These are phyloP conservation scores for Osmerus mordax DNA, from an alignment of 2,113 vertebrate genomes.

Conservation along the genomic window DNA sequence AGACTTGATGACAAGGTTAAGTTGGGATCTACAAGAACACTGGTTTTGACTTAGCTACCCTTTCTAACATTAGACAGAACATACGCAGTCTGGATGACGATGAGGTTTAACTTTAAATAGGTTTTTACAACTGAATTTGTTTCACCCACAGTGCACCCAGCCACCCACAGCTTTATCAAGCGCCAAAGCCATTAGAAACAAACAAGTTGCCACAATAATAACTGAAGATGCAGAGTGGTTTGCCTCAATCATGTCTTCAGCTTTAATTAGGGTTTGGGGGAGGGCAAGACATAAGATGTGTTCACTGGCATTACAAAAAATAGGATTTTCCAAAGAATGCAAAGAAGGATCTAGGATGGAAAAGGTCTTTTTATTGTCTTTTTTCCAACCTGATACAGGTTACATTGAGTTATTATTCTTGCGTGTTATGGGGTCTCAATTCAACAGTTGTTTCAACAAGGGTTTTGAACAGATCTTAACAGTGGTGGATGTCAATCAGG, in stretches of 20 bases:
- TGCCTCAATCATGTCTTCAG: constrained; percentile 14
- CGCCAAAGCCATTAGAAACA: neutral
- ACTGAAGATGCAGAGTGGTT: neutral
- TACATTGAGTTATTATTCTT: constrained; percentile 46
- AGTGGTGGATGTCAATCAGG: constrained; percentile 41
- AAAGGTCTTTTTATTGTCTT: constrained; percentile 37
- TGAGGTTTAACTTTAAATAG: too few species aligned
- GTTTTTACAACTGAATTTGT: too few species aligned
- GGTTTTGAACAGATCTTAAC: constrained; percentile 28
- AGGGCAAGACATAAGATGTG: constrained; percentile 15
- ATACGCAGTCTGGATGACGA: too few species aligned
- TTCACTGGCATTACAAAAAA: constrained; percentile 17
- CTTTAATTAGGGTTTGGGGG: constrained; percentile 20
- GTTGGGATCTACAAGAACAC: too few species aligned
- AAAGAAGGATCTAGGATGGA: constrained; percentile 55
- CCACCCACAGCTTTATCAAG: neutral
- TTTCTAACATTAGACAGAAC: too few species aligned
- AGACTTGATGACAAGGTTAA: constrained; percentile 5
- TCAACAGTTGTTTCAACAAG: constrained; percentile 44
- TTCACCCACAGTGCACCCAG: too few species aligned
- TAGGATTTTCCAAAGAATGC: constrained; percentile 39
- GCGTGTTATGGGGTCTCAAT: constrained; percentile 22
- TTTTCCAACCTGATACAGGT: constrained; percentile 56
- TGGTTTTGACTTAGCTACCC: too few species aligned
- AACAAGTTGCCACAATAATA: neutral